phyloP scores from a whole-genome alignment of 92 coral and sea anemone genomes.

The Porites cylindrica region DNA sequence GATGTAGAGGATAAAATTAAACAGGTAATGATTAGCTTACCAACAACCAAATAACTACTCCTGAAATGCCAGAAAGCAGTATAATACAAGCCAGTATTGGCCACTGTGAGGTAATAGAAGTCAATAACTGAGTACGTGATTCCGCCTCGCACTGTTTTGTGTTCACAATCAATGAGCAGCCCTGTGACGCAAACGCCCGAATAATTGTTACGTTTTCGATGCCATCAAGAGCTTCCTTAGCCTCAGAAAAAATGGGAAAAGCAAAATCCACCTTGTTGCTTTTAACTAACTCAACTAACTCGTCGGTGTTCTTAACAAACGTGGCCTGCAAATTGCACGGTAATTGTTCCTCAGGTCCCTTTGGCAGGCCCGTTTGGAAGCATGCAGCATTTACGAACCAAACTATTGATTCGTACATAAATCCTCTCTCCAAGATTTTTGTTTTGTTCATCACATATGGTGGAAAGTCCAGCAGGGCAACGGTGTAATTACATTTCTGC shows the following conservation, averaged over 20 bases:
- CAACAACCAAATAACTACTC: conserved; percentile 14
- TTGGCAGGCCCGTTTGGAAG: not conserved
- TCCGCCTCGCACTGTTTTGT: conserved; percentile 27
- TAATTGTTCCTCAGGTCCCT: not conserved
- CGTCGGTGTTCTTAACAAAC: conserved; percentile 16
- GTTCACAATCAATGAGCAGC: conserved; percentile 40
- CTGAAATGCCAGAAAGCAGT: not conserved
- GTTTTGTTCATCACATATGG: conserved; percentile 37
- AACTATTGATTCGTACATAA: conserved; percentile 2
- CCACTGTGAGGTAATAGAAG: conserved; percentile 46
- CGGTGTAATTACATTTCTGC: not conserved
- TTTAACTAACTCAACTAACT: conserved; percentile 9
- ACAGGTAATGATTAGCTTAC: not conserved
- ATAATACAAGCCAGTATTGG: conserved; percentile 5
- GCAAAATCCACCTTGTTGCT: conserved; percentile 25
- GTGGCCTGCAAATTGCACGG: conserved; percentile 14
- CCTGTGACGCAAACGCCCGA: conserved; percentile 35
- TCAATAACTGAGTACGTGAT: conserved; percentile 31
- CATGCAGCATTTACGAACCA: conserved; percentile 15
- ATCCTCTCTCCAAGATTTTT: not conserved
- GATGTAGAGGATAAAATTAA: not conserved
- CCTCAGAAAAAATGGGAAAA: conserved; percentile 22
- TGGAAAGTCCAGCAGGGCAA: conserved; percentile 38
- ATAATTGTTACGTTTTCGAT: conserved; percentile 8
- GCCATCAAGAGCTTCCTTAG: not conserved